A percentile compares a stretch with the other conserved stretches of the same genome.
These are phyloP conservation scores for Drosophila prolongata DNA, from an alignment of 2,888 invertebrate species.

Conservation along the genomic window DNA sequence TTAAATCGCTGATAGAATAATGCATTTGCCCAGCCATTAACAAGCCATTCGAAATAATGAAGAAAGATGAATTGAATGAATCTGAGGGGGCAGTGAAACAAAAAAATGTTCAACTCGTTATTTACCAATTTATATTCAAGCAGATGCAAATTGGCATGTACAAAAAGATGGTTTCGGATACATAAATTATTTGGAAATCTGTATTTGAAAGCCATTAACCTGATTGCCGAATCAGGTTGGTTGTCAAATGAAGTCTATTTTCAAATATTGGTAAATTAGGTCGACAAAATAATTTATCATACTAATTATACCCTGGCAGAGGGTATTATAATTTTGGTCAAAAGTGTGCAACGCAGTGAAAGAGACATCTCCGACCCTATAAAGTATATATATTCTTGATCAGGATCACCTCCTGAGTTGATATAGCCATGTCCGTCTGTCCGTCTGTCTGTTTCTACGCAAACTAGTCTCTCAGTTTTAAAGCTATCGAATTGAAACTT, in stretches of 20 bases:
- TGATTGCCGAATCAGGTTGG: slow-evolving; percentile 1
- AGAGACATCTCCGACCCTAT: no score
- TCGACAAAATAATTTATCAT: slow-evolving; percentile 5
- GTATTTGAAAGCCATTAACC: slow-evolving; percentile 25
- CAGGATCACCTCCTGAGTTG: no score
- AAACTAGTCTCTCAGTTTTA: no score
- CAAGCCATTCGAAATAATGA: slow-evolving; percentile 34
- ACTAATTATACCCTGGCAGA: no score
- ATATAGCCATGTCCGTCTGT: no score
- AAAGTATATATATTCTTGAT: no score
- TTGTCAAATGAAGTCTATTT: slow-evolving; percentile 8
- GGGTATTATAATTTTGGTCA: no score
- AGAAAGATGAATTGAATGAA: slow-evolving; percentile 35
- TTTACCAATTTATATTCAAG: slow-evolving; percentile 24
- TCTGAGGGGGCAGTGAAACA: not conserved
- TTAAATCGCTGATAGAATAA: slow-evolving; percentile 23
- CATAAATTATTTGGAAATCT: slow-evolving; percentile 31
- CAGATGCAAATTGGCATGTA: slow-evolving; percentile 31
- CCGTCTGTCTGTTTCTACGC: no score
- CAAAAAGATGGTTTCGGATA: slow-evolving; percentile 2
- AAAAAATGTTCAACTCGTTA: slow-evolving; percentile 9
- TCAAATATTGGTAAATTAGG: not conserved
- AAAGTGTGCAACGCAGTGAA: no score
- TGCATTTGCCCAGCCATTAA: slow-evolving; percentile 34
- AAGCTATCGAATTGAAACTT: no score